Conservation (phyloP, 2,888 invertebrate genomes). For the Ischnura elegans region DNA sequence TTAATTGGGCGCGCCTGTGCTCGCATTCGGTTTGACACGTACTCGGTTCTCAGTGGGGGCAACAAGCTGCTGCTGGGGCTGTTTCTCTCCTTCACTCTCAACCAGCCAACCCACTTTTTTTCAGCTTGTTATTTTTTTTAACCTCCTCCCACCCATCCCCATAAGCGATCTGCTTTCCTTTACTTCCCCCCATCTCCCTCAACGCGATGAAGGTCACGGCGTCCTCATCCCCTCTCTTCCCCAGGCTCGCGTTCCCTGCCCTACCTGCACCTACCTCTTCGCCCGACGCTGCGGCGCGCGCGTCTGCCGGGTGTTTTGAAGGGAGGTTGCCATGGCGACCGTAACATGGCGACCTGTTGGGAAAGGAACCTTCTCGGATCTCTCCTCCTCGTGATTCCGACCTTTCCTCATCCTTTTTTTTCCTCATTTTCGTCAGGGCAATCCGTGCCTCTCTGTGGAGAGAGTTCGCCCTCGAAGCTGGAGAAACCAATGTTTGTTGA, state of each 20-base stretch:
- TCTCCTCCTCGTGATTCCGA: neutral
- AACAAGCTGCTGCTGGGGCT: neutral
- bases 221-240: neutral
- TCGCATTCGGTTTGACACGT: constrained; percentile 20
- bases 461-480: too few relatives aligned
- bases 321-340: constrained; percentile 48
- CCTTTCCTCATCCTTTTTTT: neutral
- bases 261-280: neutral
- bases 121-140: neutral
- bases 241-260: neutral
- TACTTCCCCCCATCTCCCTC: neutral
- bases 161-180: neutral
- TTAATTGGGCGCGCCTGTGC: neutral
- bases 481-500: too few relatives aligned
- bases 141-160: neutral
- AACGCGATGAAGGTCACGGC: constrained; percentile 13
- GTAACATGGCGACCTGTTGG: constrained; percentile 53
- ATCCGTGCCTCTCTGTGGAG: too few relatives aligned
- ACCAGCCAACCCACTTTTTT: neutral
- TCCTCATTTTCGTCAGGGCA: too few relatives aligned
- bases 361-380: neutral
- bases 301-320: constrained; percentile 44
- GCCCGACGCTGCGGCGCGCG: neutral
- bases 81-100: neutral
- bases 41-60: neutral